Evolutionary conservation across 2,888 invertebrate genomes (phyloP).

Genomic region (Oconnorella tubifera): DNA sequence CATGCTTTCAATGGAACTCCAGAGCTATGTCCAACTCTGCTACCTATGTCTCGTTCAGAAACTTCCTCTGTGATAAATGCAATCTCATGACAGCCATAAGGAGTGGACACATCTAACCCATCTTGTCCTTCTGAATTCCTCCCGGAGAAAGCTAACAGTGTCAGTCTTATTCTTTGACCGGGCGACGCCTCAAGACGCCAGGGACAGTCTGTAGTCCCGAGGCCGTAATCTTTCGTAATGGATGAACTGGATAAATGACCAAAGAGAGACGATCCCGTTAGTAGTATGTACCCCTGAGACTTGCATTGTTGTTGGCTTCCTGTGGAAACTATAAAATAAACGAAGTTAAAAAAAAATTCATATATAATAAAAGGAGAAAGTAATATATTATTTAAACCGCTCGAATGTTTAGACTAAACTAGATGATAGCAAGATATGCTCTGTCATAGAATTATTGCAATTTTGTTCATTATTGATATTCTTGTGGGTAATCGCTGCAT

Average conservation of each 20-base stretch:
- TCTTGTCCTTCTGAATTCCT: too few relatives aligned
- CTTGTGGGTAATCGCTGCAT: too few relatives aligned
- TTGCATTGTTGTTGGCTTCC: conserved; percentile 4
- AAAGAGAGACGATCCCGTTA: background rate
- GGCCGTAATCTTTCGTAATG: conserved; percentile 1
- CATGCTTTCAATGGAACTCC: background rate
- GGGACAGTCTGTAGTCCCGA: conserved; percentile 16
- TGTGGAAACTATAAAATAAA: too few relatives aligned
- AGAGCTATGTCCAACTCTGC: background rate
- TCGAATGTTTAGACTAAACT: too few relatives aligned
- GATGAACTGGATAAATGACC: conserved; percentile 20
- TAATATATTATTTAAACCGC: too few relatives aligned
- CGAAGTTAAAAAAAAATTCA: too few relatives aligned
- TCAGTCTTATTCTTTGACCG: conserved; percentile 1
- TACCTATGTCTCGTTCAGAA: background rate
- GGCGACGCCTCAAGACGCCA: conserved; percentile 17
- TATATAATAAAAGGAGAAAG: too few relatives aligned
- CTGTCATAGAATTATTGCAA: too few relatives aligned
- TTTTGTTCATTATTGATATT: too few relatives aligned
- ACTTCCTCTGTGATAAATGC: conserved; percentile 9
- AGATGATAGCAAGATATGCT: too few relatives aligned
- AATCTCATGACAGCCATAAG: conserved; percentile 8
- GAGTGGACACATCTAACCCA: too few relatives aligned
- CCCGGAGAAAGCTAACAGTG: background rate
- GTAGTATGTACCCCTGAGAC: conserved; percentile 3